phyloP scores from a whole-genome alignment of 2,888 invertebrate species.

The Asteroscopus sphinx region DNA sequence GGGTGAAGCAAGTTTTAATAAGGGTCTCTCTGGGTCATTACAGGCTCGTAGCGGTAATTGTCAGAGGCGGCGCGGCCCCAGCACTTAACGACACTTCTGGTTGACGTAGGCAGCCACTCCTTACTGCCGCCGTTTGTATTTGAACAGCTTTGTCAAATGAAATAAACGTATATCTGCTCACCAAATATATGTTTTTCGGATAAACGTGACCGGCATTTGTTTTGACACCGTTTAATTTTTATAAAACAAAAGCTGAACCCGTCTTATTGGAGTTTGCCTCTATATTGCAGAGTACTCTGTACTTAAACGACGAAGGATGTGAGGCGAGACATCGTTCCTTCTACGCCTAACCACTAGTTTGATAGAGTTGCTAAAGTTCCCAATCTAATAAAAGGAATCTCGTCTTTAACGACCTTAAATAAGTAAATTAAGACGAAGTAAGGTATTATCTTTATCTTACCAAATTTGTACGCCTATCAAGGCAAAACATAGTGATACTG shows the following conservation, averaged over 20 bases:
- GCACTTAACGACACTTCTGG: slow-evolving; percentile 79
- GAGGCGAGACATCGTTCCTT: background rate
- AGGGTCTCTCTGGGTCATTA: slow-evolving; percentile 85
- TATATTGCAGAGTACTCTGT: slow-evolving; percentile 11
- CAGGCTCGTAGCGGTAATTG: slow-evolving; percentile 82
- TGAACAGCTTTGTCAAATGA: slow-evolving; percentile 62
- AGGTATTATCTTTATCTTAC: too few relatives aligned
- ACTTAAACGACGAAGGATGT: slow-evolving; percentile 7
- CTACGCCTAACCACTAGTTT: slow-evolving; percentile 11
- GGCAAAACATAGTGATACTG: too few relatives aligned
- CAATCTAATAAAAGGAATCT: slow-evolving; percentile 51
- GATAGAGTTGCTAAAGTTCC: slow-evolving; percentile 38
- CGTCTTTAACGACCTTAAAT: slow-evolving; percentile 34
- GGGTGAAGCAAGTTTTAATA: slow-evolving; percentile 84
- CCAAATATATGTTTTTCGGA: slow-evolving; percentile 33
- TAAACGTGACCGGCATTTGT: slow-evolving; percentile 27
- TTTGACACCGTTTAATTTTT: slow-evolving; percentile 31
- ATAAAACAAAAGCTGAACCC: slow-evolving; percentile 28
- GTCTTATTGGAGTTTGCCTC: slow-evolving; percentile 14
- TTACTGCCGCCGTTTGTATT: slow-evolving; percentile 70
- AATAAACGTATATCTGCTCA: slow-evolving; percentile 54
- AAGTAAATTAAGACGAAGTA: slow-evolving; percentile 42
- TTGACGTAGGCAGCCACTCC: slow-evolving; percentile 70
- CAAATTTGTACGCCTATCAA: too few relatives aligned
- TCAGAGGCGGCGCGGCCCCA: slow-evolving; percentile 73